These are phyloP conservation scores for Coptotermes formosanus DNA, from an alignment of 1,140 invertebrate genomes.

Conservation along the genomic window DNA sequence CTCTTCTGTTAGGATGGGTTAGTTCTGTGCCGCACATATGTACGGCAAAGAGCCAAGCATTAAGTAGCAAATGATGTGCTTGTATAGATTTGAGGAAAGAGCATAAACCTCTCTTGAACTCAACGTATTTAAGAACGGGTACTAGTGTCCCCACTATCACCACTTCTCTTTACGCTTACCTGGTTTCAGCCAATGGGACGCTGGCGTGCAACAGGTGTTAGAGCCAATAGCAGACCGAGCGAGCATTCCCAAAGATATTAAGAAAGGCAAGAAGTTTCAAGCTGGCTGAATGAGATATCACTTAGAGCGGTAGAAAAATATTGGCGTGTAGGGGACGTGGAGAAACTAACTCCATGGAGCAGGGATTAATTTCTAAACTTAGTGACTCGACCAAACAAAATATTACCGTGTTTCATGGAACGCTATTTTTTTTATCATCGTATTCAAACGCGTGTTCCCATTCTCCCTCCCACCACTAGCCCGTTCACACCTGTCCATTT, in stretches of 20 bases:
- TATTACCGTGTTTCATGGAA: too few relatives aligned
- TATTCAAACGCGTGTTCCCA: too few relatives aligned
- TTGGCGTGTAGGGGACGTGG: too few relatives aligned
- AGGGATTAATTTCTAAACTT: too few relatives aligned
- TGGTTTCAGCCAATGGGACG: background rate
- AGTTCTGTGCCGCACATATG: background rate
- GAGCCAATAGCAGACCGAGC: background rate
- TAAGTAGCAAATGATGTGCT: background rate
- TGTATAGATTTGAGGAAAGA: background rate
- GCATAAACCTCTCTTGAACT: conserved; percentile 6
- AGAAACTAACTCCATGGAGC: too few relatives aligned
- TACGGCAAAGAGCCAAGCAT: background rate
- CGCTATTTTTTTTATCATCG: too few relatives aligned
- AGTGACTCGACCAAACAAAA: too few relatives aligned
- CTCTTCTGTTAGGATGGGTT: background rate
- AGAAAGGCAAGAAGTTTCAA: background rate
- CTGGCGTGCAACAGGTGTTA: conserved; percentile 25
- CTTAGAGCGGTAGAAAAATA: too few relatives aligned
- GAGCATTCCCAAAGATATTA: conserved; percentile 8
- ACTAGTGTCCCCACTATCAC: background rate
- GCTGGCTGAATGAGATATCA: background rate
- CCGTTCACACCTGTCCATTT: too few relatives aligned
- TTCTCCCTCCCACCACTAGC: too few relatives aligned
- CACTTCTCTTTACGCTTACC: conserved; percentile 2
- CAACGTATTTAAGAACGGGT: background rate